Evolutionary conservation across 2,797 vertebrate species (phyloP).

Genomic region (Myotis findleyi): DNA sequence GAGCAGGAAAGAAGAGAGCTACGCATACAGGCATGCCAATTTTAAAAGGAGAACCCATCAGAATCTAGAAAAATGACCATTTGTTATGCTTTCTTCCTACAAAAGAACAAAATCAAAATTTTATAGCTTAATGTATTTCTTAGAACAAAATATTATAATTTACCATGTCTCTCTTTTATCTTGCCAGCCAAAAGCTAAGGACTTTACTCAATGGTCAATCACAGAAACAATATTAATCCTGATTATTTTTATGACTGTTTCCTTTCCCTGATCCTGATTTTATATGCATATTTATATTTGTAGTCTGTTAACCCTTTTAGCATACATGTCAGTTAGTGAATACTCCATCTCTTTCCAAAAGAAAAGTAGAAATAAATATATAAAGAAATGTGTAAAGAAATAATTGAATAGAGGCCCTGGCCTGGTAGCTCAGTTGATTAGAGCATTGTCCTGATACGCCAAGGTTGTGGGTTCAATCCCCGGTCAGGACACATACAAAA

Average conservation of each 20-base stretch:
- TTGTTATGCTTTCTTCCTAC: not conserved
- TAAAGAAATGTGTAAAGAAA: not conserved
- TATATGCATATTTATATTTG: not conserved
- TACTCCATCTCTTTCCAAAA: conserved; percentile 3
- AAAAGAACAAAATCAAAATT: conserved; percentile 32
- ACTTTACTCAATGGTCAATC: not conserved
- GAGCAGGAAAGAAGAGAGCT: not conserved
- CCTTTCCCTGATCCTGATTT: not conserved
- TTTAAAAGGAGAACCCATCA: not conserved
- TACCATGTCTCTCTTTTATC: not conserved
- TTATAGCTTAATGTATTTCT: not conserved
- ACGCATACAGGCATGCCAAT: not conserved
- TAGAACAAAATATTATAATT: not conserved
- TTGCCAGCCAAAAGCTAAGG: not conserved
- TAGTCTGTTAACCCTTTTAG: not conserved
- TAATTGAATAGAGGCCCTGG: not conserved
- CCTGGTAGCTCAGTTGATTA: not conserved
- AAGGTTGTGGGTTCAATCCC: not conserved
- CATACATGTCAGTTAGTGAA: not conserved
- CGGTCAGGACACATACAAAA: not conserved
- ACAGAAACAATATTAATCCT: not conserved
- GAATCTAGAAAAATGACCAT: not conserved
- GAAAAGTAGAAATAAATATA: not conserved
- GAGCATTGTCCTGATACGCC: not conserved
- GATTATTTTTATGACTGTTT: not conserved